Conservation (phyloP, 2,113 vertebrate genomes). For the Podiceps cristatus region DNA sequence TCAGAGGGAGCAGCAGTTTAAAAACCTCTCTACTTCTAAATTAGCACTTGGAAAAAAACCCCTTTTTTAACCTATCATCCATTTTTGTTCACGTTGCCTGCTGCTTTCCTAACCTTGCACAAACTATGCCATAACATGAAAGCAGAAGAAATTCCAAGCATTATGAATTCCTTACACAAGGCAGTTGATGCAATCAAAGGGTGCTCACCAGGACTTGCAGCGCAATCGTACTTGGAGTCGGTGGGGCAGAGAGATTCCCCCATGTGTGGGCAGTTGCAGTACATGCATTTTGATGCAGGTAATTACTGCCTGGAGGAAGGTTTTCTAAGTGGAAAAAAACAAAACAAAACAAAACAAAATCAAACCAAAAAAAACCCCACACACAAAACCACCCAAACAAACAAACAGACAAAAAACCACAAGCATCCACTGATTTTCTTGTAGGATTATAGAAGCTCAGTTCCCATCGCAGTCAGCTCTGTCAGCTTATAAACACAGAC, state of each 20-base stretch:
- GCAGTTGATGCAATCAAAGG: neutral
- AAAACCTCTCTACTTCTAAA: slow-evolving; percentile 14
- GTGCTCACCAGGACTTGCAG: neutral
- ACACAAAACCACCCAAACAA: no score
- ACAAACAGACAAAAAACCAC: no score
- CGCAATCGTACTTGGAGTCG: neutral
- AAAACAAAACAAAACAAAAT: no score
- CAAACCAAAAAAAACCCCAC: no score
- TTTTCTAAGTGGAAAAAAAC: neutral
- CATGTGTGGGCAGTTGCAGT: neutral
- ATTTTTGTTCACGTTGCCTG: neutral
- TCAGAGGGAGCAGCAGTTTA: neutral
- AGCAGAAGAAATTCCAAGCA: neutral
- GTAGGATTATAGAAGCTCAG: neutral
- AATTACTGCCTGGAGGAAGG: neutral
- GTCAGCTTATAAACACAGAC: neutral
- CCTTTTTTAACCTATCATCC: neutral
- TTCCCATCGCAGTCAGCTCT: neutral
- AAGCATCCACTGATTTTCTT: neutral
- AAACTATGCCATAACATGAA: neutral
- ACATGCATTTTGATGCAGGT: neutral
- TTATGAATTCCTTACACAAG: neutral
- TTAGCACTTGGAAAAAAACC: neutral
- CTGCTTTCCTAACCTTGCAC: neutral
- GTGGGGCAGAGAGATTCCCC: neutral